phyloP scores from a whole-genome alignment of 2,797 vertebrate species.

The Balearica regulorum region DNA sequence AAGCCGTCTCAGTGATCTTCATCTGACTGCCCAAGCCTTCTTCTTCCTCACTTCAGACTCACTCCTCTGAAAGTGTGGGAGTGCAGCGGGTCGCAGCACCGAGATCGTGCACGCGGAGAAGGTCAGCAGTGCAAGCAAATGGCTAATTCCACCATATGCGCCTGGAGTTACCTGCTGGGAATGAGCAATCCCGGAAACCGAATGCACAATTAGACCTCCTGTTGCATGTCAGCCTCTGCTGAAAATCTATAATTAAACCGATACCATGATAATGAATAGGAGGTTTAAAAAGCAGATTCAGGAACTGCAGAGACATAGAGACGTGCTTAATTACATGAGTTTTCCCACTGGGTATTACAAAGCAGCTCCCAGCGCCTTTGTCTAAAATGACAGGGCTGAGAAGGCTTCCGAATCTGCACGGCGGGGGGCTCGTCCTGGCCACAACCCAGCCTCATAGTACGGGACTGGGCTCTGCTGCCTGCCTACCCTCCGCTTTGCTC shows the following conservation, averaged over 20 bases:
- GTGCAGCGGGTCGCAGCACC: accelerated
- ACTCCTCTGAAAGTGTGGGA: not conserved
- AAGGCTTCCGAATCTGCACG: not conserved
- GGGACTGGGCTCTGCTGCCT: not conserved
- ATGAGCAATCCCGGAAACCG: not conserved
- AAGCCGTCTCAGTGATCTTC: not conserved
- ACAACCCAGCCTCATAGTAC: accelerated
- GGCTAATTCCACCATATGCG: not conserved
- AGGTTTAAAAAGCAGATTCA: not conserved
- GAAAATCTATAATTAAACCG: not conserved
- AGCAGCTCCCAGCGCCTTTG: not conserved
- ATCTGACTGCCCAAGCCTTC: not conserved
- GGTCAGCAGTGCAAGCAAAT: not conserved
- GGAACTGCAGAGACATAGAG: not conserved
- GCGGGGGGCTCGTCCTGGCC: not conserved
- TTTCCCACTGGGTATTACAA: not conserved
- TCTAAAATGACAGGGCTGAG: not conserved
- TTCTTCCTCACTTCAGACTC: not conserved
- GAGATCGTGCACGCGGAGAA: accelerated
- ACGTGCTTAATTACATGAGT: not conserved
- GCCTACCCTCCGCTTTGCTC: not conserved
- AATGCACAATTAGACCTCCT: not conserved
- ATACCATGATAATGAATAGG: not conserved
- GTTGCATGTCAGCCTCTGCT: constrained; percentile 19
- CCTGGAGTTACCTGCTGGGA: constrained; percentile 17